Base-by-base conservation (phyloP, 2,888 invertebrate species). In the Drosophila meridionalis region DNA sequence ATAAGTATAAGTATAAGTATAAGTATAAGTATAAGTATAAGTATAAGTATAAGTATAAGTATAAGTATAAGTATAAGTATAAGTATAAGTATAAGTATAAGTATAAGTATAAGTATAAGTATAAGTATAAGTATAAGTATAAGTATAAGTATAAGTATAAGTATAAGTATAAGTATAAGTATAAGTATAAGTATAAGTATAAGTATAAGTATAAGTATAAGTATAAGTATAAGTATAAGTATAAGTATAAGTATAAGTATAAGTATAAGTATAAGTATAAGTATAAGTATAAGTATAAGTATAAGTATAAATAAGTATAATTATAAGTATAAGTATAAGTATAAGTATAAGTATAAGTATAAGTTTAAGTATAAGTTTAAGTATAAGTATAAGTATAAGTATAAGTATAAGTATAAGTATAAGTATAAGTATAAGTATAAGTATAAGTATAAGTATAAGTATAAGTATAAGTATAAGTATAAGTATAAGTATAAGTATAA, bases 41-140 rank as follows among this genome's bases (percentile, higher is more conserved):
- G 43, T 43, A 43, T 20, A 43, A 43, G 43, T 9, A 40, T 6
- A n/a, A 11, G 14, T n/a, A 40, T 40, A 40, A n/a, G 42, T 20
- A 42, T 42, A 42, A 42, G n/a, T 42, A 42, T 42, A 42, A 42
- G 42, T 42, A 42, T 42, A 42, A n/a, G 42, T 42, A 42, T 42
- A 42, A n/a, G 42, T 42, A 42, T 42, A 42, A n/a, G 42, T 42
- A 42, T 42, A 42, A 42, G 42, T 42, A 42, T 42, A 38, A 38
- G 38, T 38, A 38, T 38, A 38, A 38, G 11, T 38, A 38, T 38
- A 38, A 38, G 38, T 38, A 38, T 38, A 38, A 38, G n/a, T 42
- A 42, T 42, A 58, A 26, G 20, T n/a, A 20, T 42, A 14, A 42
- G 42, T 42, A 42, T 42, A 42, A 42, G 42, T 42, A 42, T 42